These are phyloP conservation scores for Bursaphelenchus okinawaensis DNA, from an alignment of 2,888 invertebrate species.

Conservation along the genomic window DNA sequence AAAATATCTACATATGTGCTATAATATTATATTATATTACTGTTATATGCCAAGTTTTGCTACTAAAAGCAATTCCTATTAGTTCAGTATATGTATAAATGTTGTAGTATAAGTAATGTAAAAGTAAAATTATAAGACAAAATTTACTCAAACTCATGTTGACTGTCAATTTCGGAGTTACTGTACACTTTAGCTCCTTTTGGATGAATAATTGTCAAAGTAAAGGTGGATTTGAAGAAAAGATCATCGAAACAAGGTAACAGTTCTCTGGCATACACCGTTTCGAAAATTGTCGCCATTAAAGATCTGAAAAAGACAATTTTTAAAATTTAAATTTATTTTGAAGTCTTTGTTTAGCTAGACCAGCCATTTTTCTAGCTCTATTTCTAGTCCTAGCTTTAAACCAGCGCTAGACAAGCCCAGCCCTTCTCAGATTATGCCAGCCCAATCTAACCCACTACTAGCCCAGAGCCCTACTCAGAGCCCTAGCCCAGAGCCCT, in stretches of 20 bases:
- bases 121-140: too few species aligned
- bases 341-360: too few species aligned
- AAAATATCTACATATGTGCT: too few species aligned
- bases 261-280: not conserved
- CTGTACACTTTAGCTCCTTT: not conserved
- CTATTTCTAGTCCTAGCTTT: too few species aligned
- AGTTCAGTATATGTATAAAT: too few species aligned
- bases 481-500: too few species aligned
- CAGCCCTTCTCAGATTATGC: too few species aligned
- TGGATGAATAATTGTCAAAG: not conserved
- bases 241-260: slow-evolving; percentile 7
- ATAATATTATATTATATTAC: not conserved
- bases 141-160: not conserved
- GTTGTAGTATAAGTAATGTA: too few species aligned
- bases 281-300: slow-evolving; percentile 6
- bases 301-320: not conserved
- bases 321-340: too few species aligned
- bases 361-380: not conserved
- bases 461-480: too few species aligned
- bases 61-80: not conserved
- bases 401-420: too few species aligned
- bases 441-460: too few species aligned
- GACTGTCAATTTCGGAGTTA: not conserved
- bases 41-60: not conserved
- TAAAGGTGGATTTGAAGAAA: not conserved